Conservation (phyloP, 2,888 invertebrate species). For the Rhyacophila evoluta region DNA sequence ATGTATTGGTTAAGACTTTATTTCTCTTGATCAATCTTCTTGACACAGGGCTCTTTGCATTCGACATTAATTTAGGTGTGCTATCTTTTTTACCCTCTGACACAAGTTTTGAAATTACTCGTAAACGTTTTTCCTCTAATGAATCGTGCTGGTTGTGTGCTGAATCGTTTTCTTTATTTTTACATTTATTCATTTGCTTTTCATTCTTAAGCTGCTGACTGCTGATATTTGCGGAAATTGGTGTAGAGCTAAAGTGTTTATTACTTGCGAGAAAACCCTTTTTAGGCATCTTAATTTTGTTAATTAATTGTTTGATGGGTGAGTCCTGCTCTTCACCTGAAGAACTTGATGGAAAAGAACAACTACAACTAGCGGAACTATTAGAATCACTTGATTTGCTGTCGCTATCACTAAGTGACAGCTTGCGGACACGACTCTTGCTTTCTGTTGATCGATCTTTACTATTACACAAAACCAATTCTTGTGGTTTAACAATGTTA, state of each 20-base stretch:
- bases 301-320: not conserved
- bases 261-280: not conserved
- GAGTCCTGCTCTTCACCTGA: not conserved
- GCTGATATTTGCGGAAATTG: not conserved
- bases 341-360: not conserved
- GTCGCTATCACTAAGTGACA: not conserved
- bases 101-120: slow-evolving; percentile 57
- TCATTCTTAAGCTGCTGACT: not conserved
- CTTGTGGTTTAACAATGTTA: not conserved
- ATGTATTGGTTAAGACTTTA: not conserved
- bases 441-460: not conserved
- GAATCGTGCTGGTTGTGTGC: not conserved
- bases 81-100: slow-evolving; percentile 25
- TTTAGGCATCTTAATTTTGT: not conserved
- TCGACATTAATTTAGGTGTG: not conserved
- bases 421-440: not conserved
- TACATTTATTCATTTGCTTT: not conserved
- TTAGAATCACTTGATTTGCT: not conserved
- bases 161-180: not conserved
- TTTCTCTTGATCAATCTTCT: slow-evolving; percentile 20
- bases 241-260: not conserved
- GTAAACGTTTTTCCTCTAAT: slow-evolving; percentile 58
- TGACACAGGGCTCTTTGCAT: not conserved
- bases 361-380: not conserved
- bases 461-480: not conserved